Evolutionary conservation across 2,797 vertebrate genomes (phyloP), one percentile per base, ranked within the genome.

Genomic region (Heterohyrax brucei): DNA sequence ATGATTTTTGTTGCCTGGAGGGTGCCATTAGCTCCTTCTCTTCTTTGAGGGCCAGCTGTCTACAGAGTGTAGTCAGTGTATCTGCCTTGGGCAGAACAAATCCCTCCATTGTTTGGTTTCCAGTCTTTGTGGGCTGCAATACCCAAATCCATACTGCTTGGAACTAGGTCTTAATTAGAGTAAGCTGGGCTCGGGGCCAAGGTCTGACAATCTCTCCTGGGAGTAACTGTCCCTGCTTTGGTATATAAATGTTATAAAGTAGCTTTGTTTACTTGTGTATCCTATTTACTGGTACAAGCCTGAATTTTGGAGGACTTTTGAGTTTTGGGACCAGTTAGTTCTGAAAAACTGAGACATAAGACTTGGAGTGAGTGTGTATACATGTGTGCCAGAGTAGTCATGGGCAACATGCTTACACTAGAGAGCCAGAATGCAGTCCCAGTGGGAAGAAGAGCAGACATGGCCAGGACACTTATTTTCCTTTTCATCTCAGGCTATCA

Each of bases 141-240:
- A 72, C n/a, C 78, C 89, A 78, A 73, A 82, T n/a, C 53, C 26
- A 68, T 66, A 83, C 22, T 83, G n/a, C 76, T 83, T 56, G 86
- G 86, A 80, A 68, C 4, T n/a, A 33, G 10, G 56, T 88, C 70
- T 95, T 89, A 26, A 70, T 95, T 91, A 87, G 13, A 76, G 53
- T 50, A 53, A 95, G 24, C 75, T 76, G 28, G 33, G 79, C 82
- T 95, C 92, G 76, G 70, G 89, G 62, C 81, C 62, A n/a, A 93
- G 28, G 2, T 79, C 87, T 96, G 84, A 62, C 61, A 3, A 0
- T 76, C 18, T 80, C 28, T 96, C 33, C 83, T 56, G 70, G 59
- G 85, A 81, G 10, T 61, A 48, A 88, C 16, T 26, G 7, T 76
- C 73, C 50, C 30, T 73, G 24, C 53, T 84, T 89, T 48, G 77